These are phyloP conservation scores for Odocoileus virginianus DNA, from an alignment of 2,113 vertebrate species.

Conservation along the genomic window DNA sequence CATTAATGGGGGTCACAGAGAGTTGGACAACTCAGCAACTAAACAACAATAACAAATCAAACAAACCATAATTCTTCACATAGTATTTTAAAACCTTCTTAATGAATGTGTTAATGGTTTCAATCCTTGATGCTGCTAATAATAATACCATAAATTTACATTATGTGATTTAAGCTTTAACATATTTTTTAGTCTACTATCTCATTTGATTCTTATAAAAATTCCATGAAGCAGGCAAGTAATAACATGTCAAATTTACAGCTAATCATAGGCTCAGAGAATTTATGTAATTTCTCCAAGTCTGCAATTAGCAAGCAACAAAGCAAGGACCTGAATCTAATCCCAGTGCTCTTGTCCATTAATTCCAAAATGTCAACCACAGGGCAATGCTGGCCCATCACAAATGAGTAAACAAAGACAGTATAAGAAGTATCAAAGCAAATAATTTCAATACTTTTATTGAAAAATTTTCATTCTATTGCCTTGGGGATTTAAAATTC, in stretches of 20 bases:
- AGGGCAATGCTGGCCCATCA: not conserved
- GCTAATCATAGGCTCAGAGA: not conserved
- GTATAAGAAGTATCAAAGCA: not conserved
- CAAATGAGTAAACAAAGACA: not conserved
- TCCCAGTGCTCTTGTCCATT: not conserved
- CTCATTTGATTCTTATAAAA: not conserved
- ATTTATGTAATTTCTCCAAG: not conserved
- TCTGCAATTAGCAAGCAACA: not conserved
- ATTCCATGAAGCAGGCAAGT: not conserved
- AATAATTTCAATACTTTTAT: not conserved
- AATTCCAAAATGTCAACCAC: not conserved
- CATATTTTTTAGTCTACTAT: constrained; percentile 5
- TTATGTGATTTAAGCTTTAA: not conserved
- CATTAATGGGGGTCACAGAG: not conserved
- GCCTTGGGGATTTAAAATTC: not conserved
- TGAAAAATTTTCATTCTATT: not conserved
- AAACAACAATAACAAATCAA: not conserved
- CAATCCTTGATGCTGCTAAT: not conserved
- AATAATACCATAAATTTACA: not conserved
- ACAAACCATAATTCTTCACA: not conserved
- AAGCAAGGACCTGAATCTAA: not conserved
- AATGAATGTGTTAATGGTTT: not conserved
- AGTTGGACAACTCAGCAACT: not conserved
- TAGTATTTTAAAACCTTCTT: not conserved
- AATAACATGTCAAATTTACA: not conserved